Evolutionary conservation across 1,140 invertebrate species (phyloP).

Genomic region (Reticulitermes speratus): DNA sequence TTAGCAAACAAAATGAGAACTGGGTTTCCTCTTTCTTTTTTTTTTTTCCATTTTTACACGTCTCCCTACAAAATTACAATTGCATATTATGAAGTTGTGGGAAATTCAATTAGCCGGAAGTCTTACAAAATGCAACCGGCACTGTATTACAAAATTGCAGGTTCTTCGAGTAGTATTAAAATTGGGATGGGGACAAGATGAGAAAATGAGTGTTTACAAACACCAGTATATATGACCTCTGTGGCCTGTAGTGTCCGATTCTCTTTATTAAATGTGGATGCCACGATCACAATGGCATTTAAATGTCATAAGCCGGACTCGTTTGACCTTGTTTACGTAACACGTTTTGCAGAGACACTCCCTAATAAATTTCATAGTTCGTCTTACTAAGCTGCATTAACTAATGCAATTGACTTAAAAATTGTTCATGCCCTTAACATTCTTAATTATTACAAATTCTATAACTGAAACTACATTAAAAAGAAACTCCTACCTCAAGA

Average conservation of each 20-base stretch:
- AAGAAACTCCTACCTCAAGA: too few relatives aligned
- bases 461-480: too few relatives aligned
- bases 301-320: neutral
- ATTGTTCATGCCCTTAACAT: too few relatives aligned
- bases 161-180: neutral
- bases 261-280: neutral
- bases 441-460: too few relatives aligned
- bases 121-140: neutral
- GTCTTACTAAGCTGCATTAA: too few relatives aligned
- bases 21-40: neutral
- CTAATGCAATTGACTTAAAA: too few relatives aligned
- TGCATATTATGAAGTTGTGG: neutral
- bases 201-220: neutral
- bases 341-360: neutral
- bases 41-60: too few relatives aligned
- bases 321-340: slow-evolving; percentile 15
- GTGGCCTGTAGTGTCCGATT: neutral
- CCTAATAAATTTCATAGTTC: neutral
- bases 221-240: neutral
- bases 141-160: too few relatives aligned
- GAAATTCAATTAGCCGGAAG: neutral
- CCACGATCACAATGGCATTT: neutral
- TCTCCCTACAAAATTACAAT: neutral
- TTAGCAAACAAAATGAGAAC: neutral
- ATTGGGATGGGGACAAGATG: neutral